Evolutionary conservation across 1,140 invertebrate species (phyloP).

Genomic region (Mylabris phalerata): DNA sequence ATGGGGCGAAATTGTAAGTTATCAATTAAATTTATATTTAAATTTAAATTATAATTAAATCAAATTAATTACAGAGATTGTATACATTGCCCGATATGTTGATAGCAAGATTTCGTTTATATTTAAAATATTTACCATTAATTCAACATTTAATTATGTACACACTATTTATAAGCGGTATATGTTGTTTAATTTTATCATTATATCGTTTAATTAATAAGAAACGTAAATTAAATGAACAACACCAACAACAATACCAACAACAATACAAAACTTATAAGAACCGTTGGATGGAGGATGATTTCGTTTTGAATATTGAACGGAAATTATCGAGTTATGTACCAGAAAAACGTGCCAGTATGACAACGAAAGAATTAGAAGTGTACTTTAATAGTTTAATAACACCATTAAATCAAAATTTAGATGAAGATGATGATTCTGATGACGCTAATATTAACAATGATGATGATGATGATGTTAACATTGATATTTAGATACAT

Average conservation of each 20-base stretch:
- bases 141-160: conserved; percentile 53
- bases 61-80: conserved; percentile 53
- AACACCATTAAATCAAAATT: conserved; percentile 30
- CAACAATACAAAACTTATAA: conserved; percentile 2
- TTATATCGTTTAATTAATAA: conserved; percentile 28
- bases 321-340: conserved; percentile 30
- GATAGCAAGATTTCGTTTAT: conserved; percentile 60
- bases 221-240: neutral
- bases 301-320: conserved; percentile 27
- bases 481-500: too few species aligned
- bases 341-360: conserved; percentile 24
- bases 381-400: conserved; percentile 36
- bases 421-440: too few species aligned
- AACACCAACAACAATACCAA: neutral
- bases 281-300: conserved; percentile 29
- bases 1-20: conserved; percentile 80
- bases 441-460: too few species aligned
- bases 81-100: conserved; percentile 54
- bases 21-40: neutral
- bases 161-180: conserved; percentile 49
- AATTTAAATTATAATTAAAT: conserved; percentile 4
- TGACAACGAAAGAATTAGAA: conserved; percentile 35
- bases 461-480: too few species aligned
- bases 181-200: conserved; percentile 45
- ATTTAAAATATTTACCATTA: conserved; percentile 60